These are phyloP conservation scores for Beris chalybata DNA, from an alignment of 2,888 invertebrate species.

Conservation along the genomic window DNA sequence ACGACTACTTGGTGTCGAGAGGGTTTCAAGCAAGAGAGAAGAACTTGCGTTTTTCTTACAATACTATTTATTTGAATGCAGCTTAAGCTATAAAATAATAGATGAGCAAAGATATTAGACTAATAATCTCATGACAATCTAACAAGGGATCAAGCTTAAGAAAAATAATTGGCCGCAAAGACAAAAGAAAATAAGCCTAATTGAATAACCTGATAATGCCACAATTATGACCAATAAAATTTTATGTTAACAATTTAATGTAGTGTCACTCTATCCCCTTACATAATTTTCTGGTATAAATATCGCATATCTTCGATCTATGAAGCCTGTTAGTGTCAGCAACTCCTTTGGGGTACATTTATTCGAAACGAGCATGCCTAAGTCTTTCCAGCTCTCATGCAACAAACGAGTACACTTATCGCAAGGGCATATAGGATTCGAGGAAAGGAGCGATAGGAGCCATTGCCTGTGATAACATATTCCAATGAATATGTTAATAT, in stretches of 20 bases:
- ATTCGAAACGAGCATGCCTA: constrained; percentile 10
- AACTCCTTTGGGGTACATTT: constrained; percentile 43
- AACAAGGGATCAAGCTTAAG: too few species aligned
- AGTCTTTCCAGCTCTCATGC: not conserved
- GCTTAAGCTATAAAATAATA: too few species aligned
- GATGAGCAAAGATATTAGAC: too few species aligned
- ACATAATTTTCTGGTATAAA: constrained; percentile 25
- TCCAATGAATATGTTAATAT: constrained; percentile 23
- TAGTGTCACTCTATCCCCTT: constrained; percentile 20
- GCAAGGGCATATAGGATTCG: constrained; percentile 6
- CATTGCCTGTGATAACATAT: constrained; percentile 10
- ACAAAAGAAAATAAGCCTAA: too few species aligned
- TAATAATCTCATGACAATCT: too few species aligned
- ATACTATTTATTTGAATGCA: too few species aligned
- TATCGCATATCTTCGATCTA: constrained; percentile 34
- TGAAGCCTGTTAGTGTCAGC: constrained; percentile 45
- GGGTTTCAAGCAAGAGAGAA: too few species aligned
- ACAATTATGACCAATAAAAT: constrained; percentile 30
- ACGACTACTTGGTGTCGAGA: too few species aligned
- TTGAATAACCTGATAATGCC: constrained; percentile 9
- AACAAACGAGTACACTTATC: constrained; percentile 12
- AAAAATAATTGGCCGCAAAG: too few species aligned
- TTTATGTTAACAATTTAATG: constrained; percentile 29
- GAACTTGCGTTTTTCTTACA: too few species aligned
- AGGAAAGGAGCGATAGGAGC: constrained; percentile 1